Conservation (phyloP, 64 coral and sea anemone genomes). For the Pocillopora damicornis region DNA sequence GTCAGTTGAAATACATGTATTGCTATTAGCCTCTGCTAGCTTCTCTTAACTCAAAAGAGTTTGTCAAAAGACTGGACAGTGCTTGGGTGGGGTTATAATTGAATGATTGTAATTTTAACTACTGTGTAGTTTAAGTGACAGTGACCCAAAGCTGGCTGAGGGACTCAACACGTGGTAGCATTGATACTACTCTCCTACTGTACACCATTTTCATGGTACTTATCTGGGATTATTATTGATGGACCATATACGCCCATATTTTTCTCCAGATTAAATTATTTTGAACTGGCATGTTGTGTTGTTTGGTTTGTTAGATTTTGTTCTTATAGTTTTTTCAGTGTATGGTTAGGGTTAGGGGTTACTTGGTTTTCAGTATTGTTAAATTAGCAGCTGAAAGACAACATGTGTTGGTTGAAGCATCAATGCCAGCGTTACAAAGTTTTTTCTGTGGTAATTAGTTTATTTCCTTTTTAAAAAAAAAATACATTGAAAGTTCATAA, state of each 20-base stretch:
- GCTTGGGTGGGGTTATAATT: slow-evolving; percentile 19
- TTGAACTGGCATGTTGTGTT: not conserved
- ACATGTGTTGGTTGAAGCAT: no score
- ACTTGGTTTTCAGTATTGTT: no score
- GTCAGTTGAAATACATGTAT: not conserved
- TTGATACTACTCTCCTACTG: slow-evolving; percentile 17
- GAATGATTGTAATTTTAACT: slow-evolving; percentile 34
- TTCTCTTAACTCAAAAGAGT: slow-evolving; percentile 12
- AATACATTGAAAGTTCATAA: no score
- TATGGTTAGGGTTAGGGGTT: no score
- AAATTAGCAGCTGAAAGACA: no score
- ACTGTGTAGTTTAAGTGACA: slow-evolving; percentile 46
- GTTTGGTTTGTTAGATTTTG: not conserved
- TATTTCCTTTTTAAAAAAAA: no score
- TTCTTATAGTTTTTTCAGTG: no score
- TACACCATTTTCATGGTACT: slow-evolving; percentile 24
- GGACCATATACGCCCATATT: slow-evolving; percentile 55
- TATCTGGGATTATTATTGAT: slow-evolving; percentile 41
- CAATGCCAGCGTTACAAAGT: no score
- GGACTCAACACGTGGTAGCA: slow-evolving; percentile 34
- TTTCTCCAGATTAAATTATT: slow-evolving; percentile 72
- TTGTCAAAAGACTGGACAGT: not conserved
- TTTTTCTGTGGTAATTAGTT: no score
- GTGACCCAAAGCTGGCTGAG: slow-evolving; percentile 43
- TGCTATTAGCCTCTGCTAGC: not conserved